Percentiles rank a stretch among this genome's conserved stretches.
These are phyloP conservation scores for Deilephila porcellus DNA, from an alignment of 2,888 invertebrate genomes.

Conservation along the genomic window DNA sequence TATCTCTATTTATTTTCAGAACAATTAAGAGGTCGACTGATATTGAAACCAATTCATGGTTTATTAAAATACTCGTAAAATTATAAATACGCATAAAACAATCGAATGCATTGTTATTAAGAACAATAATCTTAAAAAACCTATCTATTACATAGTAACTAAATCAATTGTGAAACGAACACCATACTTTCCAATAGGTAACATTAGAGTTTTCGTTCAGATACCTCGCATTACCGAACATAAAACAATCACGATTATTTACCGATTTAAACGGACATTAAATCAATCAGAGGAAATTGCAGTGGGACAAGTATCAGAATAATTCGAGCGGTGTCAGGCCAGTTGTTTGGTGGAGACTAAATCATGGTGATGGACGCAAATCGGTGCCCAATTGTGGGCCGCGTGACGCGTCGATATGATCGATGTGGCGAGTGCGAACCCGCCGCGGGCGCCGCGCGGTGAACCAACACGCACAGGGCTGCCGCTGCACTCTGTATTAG, in stretches of 20 bases:
- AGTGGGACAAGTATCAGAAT: conserved; percentile 4
- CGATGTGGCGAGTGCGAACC: conserved; percentile 44
- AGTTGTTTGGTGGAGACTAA: conserved; percentile 10
- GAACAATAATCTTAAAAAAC: too few species aligned
- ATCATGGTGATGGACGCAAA: conserved; percentile 12
- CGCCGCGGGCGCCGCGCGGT: conserved; percentile 31
- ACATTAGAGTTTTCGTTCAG: background rate
- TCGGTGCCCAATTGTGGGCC: conserved; percentile 9
- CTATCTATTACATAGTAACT: too few species aligned
- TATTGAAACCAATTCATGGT: too few species aligned
- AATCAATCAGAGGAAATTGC: conserved; percentile 20
- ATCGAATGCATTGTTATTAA: too few species aligned
- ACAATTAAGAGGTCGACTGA: too few species aligned
- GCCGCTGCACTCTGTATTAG: background rate
- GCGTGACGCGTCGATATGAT: conserved; percentile 46
- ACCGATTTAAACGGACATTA: conserved; percentile 15
- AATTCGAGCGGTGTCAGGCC: conserved; percentile 2
- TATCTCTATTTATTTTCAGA: too few species aligned
- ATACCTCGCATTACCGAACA: conserved; percentile 5
- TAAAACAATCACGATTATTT: conserved; percentile 15
- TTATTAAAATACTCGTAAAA: too few species aligned
- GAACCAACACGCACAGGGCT: background rate
- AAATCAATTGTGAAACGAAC: background rate
- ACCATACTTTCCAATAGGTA: conserved; percentile 1
- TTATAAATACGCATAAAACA: too few species aligned